Evolutionary conservation across 1,140 invertebrate species (phyloP).

Genomic region (Heliconius nattereri): DNA sequence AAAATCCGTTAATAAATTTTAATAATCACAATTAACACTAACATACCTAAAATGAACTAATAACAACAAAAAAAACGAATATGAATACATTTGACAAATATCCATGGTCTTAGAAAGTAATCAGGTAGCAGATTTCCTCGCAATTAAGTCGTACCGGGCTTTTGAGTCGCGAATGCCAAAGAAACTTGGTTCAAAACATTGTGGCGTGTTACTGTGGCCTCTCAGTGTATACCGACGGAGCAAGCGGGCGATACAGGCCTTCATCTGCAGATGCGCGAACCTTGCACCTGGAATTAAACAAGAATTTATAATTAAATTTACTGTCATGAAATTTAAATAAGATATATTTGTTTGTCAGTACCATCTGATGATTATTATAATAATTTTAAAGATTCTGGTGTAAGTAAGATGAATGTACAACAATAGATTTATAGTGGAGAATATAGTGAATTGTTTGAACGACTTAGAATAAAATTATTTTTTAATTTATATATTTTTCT

Average conservation of each 20-base stretch:
- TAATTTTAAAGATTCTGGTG: no score
- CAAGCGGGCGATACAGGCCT: conserved; percentile 60
- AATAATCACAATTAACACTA: no score
- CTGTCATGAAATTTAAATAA: neutral
- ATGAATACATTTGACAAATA: no score
- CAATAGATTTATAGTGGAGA: no score
- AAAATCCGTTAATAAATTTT: no score
- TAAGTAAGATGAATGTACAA: no score
- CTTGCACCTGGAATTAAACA: conserved; percentile 52
- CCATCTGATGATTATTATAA: neutral
- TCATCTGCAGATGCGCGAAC: conserved; percentile 77
- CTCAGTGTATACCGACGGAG: conserved; percentile 54
- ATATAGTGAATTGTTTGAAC: no score
- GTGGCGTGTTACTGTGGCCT: conserved; percentile 27
- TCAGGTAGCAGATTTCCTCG: conserved; percentile 21
- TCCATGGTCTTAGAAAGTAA: no score
- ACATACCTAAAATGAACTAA: no score
- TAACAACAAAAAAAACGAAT: no score
- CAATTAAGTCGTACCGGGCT: conserved; percentile 32
- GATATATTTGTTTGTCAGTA: neutral
- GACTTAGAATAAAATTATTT: no score
- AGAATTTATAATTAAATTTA: conserved; percentile 14
- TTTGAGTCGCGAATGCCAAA: conserved; percentile 36
- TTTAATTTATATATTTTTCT: no score
- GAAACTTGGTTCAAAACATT: conserved; percentile 30